Evolutionary conservation across 2,113 vertebrate genomes (phyloP).

Genomic region (Caloenas nicobarica): DNA sequence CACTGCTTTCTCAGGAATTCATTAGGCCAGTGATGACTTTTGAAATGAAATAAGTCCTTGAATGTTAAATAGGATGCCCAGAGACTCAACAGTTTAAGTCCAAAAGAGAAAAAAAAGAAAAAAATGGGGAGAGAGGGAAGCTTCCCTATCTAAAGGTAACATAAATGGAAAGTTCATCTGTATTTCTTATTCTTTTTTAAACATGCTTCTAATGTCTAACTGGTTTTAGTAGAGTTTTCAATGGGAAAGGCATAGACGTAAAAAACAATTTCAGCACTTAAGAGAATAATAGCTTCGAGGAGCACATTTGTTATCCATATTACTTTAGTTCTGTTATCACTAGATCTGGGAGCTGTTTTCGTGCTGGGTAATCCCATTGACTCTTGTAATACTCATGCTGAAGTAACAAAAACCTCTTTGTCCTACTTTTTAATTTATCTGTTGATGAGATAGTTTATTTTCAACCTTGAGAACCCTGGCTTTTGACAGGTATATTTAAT

Average conservation of each 20-base stretch:
- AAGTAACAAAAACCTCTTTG: not conserved
- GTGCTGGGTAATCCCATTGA: not conserved
- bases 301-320: not conserved
- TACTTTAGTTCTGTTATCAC: not conserved
- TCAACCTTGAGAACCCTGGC: not conserved
- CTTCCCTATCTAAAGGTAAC: not conserved
- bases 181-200: not conserved
- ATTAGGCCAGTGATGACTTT: not conserved
- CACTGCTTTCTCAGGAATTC: not conserved
- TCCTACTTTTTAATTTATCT: not conserved
- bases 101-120: not conserved
- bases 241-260: not conserved
- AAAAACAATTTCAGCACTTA: not conserved
- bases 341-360: not conserved
- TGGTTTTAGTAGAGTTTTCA: not conserved
- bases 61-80: not conserved
- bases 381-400: not conserved
- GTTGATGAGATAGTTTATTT: not conserved
- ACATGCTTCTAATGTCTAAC: not conserved
- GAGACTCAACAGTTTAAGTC: not conserved
- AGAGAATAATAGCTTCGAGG: not conserved
- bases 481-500: not conserved
- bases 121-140: accelerated
- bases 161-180: not conserved
- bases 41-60: not conserved